A percentile compares a stretch with the other conserved stretches of the same genome.
Evolutionary conservation across 2,797 vertebrate species (phyloP).

Genomic region (Sebastes vulpes): DNA sequence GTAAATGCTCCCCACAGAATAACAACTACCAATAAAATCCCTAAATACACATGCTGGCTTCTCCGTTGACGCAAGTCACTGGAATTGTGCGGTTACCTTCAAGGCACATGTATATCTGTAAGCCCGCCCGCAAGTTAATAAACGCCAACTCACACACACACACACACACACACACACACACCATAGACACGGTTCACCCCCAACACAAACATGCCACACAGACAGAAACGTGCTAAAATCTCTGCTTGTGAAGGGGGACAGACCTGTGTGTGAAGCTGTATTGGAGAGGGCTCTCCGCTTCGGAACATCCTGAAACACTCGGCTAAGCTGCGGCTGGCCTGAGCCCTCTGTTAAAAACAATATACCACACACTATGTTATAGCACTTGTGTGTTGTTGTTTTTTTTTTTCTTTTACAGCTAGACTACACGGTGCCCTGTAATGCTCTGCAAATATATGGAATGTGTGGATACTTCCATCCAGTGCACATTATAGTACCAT

Average conservation of each 20-base stretch:
- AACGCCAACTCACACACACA: constrained; percentile 56
- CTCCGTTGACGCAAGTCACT: constrained; percentile 79
- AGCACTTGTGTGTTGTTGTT: constrained; percentile 72
- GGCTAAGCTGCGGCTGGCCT: constrained; percentile 98
- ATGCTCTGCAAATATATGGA: constrained; percentile 53
- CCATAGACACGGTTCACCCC: constrained; percentile 78
- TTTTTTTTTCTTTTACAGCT: constrained; percentile 42
- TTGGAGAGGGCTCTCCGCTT: constrained; percentile 97
- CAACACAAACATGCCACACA: constrained; percentile 88
- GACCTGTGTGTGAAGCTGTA: constrained; percentile 96
- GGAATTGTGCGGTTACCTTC: constrained; percentile 61
- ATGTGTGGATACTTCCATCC: constrained; percentile 54
- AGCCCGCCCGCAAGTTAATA: constrained; percentile 61
- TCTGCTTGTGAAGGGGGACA: constrained; percentile 90
- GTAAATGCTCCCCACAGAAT: constrained; percentile 74
- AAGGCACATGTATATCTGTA: constrained; percentile 65
- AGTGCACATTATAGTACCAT: constrained; percentile 48
- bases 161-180: constrained; percentile 48
- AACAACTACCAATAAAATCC: constrained; percentile 76
- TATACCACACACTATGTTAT: constrained; percentile 94
- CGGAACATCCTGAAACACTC: constrained; percentile 98
- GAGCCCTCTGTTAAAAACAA: constrained; percentile 97
- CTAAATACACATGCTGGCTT: constrained; percentile 80
- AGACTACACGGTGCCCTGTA: constrained; percentile 55
- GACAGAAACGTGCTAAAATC: constrained; percentile 85